Base-by-base conservation (phyloP, 2,888 invertebrate species). In the Brenthis ino region DNA sequence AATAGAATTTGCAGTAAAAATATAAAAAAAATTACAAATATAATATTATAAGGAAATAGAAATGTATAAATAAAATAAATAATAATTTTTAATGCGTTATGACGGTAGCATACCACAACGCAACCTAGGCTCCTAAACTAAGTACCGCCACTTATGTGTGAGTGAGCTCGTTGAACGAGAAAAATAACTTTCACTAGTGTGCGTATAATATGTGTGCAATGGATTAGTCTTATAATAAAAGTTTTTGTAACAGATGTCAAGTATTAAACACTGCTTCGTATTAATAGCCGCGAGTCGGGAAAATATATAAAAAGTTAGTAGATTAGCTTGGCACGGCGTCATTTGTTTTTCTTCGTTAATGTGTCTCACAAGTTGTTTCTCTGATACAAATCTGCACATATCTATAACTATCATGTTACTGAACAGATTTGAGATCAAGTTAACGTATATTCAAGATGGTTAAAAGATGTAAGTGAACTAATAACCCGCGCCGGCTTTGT, bases 161-260 rank as follows among this genome's bases (percentile, higher is more conserved):
- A 67, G 87, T 86, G 50, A 54, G 50, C 74, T 75, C 71, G 73
- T 75, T 72, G 77, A 72, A 75, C 80, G 76, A 78, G 76, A 79
- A 73, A 80, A 78, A 79, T 79, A 77, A 72, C 71, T 76, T 77
- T 72, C 74, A 67, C 75, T 71, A 77, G 75, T 83, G 82, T 79
- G 80, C 71, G 76, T 79, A 73, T 68, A 71, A 74, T 77, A 77
- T 82, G 85, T 86, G 85, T 91, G 91, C 92, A 91, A 91, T 89
- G 91, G 92, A 93, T 93, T 92, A 93, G 90, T 88, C 83, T 93
- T 91, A 92, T 92, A 92, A 93, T 93, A 93, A 93, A 93, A 93
- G 92, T 93, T 93, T 93, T 92, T 91, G 92, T 87, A 91, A 91
- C 92, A 93, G 91, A 92, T 93, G 92, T 91, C 91, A 89, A 88